Evolutionary conservation across 2,113 vertebrate genomes (phyloP).

Genomic region (Hyperopisus bebe): DNA sequence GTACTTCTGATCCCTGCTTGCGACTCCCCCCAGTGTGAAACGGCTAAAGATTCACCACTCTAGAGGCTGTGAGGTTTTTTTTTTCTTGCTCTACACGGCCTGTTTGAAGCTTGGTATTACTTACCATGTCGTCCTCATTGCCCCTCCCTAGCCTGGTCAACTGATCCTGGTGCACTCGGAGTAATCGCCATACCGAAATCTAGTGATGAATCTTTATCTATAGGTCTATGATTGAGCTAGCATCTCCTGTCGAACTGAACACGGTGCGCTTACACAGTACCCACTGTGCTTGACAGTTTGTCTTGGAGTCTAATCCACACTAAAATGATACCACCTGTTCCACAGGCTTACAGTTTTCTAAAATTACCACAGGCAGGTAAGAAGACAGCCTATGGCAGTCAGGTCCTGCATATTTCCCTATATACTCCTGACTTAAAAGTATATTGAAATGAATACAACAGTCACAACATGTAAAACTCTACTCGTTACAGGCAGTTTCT

Average conservation of each 20-base stretch:
- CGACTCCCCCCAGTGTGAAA: not conserved
- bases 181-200: not conserved
- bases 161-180: not conserved
- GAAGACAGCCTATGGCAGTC: not conserved
- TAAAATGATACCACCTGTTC: not conserved
- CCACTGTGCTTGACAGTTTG: not conserved
- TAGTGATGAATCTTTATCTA: not conserved
- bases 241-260: not conserved
- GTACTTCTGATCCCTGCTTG: not conserved
- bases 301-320: not conserved
- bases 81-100: not conserved
- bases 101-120: not conserved
- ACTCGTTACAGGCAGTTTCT: not conserved
- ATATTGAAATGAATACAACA: not conserved
- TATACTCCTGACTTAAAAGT: not conserved
- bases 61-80: not conserved
- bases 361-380: not conserved
- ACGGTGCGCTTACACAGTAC: not conserved
- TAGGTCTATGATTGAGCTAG: not conserved
- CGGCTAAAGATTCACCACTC: not conserved
- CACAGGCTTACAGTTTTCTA: not conserved
- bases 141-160: not conserved
- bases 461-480: not conserved
- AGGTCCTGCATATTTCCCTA: not conserved
- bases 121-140: not conserved